Evolutionary conservation across 2,888 invertebrate species (phyloP).

Genomic region (Limenitis camilla): DNA sequence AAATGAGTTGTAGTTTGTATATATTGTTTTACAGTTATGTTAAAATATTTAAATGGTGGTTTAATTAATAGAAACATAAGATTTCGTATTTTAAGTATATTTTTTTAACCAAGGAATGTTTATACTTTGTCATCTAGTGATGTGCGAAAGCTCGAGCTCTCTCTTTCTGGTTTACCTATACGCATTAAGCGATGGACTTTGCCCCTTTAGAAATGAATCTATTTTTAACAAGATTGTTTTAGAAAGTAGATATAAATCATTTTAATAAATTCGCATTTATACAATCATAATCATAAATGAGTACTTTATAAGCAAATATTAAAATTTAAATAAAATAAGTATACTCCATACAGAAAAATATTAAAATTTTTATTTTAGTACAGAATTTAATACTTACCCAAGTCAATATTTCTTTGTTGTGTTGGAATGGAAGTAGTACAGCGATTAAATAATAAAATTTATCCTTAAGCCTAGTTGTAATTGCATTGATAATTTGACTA

Average conservation of each 20-base stretch:
- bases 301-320: too few species aligned
- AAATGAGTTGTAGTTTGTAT: too few species aligned
- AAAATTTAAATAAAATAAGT: too few species aligned
- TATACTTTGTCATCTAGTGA: not conserved
- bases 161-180: not conserved
- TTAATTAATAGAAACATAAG: too few species aligned
- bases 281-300: too few species aligned
- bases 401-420: constrained; percentile 1
- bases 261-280: too few species aligned
- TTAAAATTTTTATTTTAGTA: not conserved
- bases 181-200: not conserved
- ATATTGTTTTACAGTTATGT: too few species aligned
- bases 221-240: not conserved
- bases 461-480: constrained; percentile 18
- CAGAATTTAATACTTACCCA: constrained; percentile 10
- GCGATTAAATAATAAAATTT: constrained; percentile 12
- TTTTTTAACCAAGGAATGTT: too few species aligned
- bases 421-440: constrained; percentile 9
- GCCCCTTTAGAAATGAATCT: not conserved
- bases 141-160: not conserved
- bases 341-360: too few species aligned
- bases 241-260: too few species aligned
- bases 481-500: constrained; percentile 64
- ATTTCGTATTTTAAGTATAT: too few species aligned
- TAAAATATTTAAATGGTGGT: too few species aligned